phyloP scores from a whole-genome alignment of 2,113 vertebrate genomes.

The Brachyhypopomus gauderio region DNA sequence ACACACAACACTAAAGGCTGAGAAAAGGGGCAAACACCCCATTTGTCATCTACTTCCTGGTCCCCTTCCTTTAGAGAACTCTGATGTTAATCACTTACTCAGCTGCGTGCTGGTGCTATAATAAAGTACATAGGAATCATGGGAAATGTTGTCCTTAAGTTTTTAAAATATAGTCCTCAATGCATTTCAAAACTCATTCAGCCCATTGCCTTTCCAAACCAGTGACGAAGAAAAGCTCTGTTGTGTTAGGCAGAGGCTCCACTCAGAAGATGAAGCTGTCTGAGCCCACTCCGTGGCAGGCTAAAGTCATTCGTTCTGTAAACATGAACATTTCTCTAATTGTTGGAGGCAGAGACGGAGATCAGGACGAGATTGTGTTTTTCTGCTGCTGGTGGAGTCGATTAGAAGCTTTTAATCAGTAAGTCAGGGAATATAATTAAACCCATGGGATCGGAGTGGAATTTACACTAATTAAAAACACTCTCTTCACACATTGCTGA shows the following conservation, averaged over 20 bases:
- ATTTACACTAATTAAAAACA: conserved; percentile 54
- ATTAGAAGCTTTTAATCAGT: conserved; percentile 54
- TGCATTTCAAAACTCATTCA: neutral
- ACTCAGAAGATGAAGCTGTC: conserved; percentile 16
- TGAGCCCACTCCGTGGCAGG: neutral
- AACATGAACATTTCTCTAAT: conserved; percentile 41
- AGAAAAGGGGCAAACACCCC: neutral
- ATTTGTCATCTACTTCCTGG: neutral
- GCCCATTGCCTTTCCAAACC: neutral
- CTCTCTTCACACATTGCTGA: conserved; percentile 39
- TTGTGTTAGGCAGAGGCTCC: conserved; percentile 16
- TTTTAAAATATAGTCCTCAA: no score
- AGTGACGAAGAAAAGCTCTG: neutral
- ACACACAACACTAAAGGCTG: neutral
- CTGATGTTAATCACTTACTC: conserved; percentile 28
- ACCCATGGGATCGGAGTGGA: conserved; percentile 52
- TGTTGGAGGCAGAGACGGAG: conserved; percentile 40
- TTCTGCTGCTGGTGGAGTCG: conserved; percentile 48
- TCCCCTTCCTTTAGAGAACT: neutral
- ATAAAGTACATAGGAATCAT: conserved; percentile 36
- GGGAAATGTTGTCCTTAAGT: conserved; percentile 31
- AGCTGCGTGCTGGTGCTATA: neutral
- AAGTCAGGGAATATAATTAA: conserved; percentile 54
- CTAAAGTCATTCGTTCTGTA: conserved; percentile 31
- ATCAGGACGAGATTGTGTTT: conserved; percentile 39